phyloP scores from a whole-genome alignment of 2,888 invertebrate genomes.

The Torymus tubicola region DNA sequence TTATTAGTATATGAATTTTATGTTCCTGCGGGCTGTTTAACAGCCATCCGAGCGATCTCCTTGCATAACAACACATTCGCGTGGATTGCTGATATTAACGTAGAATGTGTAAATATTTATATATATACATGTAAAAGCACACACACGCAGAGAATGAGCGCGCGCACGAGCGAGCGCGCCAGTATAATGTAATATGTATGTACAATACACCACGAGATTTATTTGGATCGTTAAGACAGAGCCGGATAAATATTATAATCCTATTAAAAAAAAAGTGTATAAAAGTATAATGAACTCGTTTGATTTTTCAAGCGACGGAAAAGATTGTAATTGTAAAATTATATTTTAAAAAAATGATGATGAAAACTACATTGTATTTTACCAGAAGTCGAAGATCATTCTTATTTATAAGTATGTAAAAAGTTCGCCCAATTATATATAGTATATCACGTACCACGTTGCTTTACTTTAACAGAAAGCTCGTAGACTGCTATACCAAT shows the following conservation, averaged over 20 bases:
- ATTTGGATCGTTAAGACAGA: conserved; percentile 47
- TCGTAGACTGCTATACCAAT: conserved; percentile 54
- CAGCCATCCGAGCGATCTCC: conserved; percentile 71
- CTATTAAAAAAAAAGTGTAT: conserved; percentile 42
- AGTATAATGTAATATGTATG: conserved; percentile 44
- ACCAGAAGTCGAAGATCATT: conserved; percentile 52
- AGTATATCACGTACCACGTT: conserved; percentile 44
- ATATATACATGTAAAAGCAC: conserved; percentile 56
- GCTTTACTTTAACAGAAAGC: conserved; percentile 48
- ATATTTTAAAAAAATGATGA: conserved; percentile 27
- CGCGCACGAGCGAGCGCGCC: conserved; percentile 39
- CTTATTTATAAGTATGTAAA: conserved; percentile 53
- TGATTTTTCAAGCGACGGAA: conserved; percentile 47
- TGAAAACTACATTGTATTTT: conserved; percentile 29
- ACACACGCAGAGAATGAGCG: conserved; percentile 22
- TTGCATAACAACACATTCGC: conserved; percentile 68
- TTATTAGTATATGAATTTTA: conserved; percentile 64
- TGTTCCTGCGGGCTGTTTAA: conserved; percentile 73
- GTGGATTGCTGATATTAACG: conserved; percentile 59
- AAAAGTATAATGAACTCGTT: conserved; percentile 41
- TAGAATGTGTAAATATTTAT: conserved; percentile 57
- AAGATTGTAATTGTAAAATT: conserved; percentile 42
- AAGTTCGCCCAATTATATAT: conserved; percentile 40
- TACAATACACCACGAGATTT: conserved; percentile 52
- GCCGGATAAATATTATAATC: conserved; percentile 44